Conservation (phyloP, 2,113 vertebrate genomes). For the Coreoperca whiteheadi region DNA sequence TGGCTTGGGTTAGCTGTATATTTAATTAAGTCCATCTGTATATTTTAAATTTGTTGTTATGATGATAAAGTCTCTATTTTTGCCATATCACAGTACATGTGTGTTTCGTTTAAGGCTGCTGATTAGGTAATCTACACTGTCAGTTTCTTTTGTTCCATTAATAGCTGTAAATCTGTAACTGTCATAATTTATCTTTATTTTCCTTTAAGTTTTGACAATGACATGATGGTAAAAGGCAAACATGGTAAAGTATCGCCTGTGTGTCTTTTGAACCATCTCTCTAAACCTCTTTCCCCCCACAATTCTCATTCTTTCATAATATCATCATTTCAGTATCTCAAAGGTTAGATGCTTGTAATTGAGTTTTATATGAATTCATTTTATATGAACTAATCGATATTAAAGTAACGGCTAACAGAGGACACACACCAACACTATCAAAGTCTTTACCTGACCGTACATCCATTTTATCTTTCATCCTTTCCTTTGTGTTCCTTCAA, state of each 20-base stretch:
- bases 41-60: background rate
- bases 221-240: slow-evolving; percentile 64
- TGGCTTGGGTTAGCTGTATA: background rate
- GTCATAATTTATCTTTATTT: slow-evolving; percentile 54
- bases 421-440: background rate
- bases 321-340: slow-evolving; percentile 25
- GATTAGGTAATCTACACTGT: background rate
- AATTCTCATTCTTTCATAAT: slow-evolving; percentile 24
- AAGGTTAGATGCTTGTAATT: background rate
- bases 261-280: slow-evolving; percentile 53
- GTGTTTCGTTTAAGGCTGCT: background rate
- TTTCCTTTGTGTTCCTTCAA: slow-evolving; percentile 33
- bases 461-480: slow-evolving; percentile 12
- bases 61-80: background rate
- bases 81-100: background rate
- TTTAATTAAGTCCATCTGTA: background rate
- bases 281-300: slow-evolving; percentile 24
- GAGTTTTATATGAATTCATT: background rate
- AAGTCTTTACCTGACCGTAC: slow-evolving; percentile 14
- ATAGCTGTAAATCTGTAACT: background rate
- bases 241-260: slow-evolving; percentile 81
- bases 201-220: slow-evolving; percentile 80
- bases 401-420: background rate
- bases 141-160: background rate
- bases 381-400: background rate